Conservation (phyloP, 2,113 vertebrate species). For the Saguinus imperator region DNA sequence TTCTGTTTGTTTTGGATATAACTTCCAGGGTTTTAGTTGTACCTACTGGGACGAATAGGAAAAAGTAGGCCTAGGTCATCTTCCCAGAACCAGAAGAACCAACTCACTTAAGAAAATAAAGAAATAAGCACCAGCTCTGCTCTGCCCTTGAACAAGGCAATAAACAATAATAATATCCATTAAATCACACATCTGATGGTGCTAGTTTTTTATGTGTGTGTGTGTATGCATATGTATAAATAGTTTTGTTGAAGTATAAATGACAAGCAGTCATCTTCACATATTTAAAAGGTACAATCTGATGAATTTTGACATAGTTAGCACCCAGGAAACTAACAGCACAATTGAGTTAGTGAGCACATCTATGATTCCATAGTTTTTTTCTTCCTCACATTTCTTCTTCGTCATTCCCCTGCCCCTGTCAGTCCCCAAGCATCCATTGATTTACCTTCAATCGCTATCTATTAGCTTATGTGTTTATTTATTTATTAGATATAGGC, state of each 20-base stretch:
- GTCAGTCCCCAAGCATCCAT: not conserved
- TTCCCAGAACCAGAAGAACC: not conserved
- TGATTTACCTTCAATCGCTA: not conserved
- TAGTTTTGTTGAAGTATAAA: not conserved
- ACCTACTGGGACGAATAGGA: not conserved
- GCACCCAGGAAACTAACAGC: not conserved
- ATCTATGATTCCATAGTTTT: not conserved
- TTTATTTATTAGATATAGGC: too few species aligned
- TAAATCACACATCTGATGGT: not conserved
- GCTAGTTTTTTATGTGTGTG: not conserved
- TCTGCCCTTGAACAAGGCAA: conserved; percentile 15
- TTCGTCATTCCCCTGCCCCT: not conserved
- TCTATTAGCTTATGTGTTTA: not conserved
- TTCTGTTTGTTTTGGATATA: not conserved
- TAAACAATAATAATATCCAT: not conserved
- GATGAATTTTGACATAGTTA: not conserved
- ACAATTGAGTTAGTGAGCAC: not conserved
- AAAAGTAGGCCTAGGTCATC: not conserved
- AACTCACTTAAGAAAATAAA: not conserved
- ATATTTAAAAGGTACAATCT: not conserved
- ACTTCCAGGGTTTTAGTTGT: not conserved
- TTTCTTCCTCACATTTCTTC: not conserved
- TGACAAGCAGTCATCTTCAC: not conserved
- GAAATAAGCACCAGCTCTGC: not conserved
- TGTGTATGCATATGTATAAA: too few species aligned